phyloP scores from a whole-genome alignment of 2,113 vertebrate species.

The Chamaea fasciata region DNA sequence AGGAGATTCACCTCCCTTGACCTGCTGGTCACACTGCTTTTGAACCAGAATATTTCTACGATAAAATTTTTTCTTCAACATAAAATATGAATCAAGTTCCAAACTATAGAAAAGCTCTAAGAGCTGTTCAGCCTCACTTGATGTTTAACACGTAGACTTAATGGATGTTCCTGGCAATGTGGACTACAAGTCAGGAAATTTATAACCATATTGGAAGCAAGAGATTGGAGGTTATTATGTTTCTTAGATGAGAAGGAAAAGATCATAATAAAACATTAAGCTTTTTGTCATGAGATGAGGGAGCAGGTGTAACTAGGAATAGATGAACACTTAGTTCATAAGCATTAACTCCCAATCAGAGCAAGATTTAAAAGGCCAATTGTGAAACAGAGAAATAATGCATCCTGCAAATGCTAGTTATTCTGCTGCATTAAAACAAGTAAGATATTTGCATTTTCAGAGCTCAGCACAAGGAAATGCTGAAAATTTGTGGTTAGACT shows the following conservation, averaged over 20 bases:
- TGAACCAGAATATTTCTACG: background rate
- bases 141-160: slow-evolving; percentile 26
- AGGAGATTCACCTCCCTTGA: background rate
- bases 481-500: background rate
- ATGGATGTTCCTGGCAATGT: background rate
- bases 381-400: background rate
- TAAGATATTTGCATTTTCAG: background rate
- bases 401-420: background rate
- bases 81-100: background rate
- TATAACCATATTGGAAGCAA: background rate
- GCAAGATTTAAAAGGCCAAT: background rate
- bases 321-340: background rate
- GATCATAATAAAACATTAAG: background rate
- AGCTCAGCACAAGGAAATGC: background rate
- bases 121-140: background rate
- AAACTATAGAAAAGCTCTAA: background rate
- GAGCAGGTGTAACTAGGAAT: background rate
- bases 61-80: background rate
- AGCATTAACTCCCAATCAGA: background rate
- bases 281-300: background rate
- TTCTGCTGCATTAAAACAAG: background rate
- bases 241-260: slow-evolving; percentile 16
- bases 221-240: background rate
- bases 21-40: background rate
- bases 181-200: background rate